Percentiles rank a stretch among this genome's conserved stretches.
These are phyloP conservation scores for Lepus europaeus DNA, from an alignment of 2,113 vertebrate species.

Conservation along the genomic window DNA sequence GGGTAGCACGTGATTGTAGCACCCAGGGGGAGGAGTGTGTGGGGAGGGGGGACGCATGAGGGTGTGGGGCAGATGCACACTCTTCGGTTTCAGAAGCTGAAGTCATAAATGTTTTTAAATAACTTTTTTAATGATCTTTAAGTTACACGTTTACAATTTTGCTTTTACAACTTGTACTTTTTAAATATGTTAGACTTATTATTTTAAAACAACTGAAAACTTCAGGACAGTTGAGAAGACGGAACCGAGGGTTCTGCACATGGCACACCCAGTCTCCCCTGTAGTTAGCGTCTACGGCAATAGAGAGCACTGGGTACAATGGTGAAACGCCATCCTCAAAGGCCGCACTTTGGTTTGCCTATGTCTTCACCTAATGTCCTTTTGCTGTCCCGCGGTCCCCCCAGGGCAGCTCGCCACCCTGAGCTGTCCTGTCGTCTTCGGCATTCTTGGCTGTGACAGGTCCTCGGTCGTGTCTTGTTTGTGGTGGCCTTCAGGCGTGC, in stretches of 20 bases:
- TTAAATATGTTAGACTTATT: neutral
- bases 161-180: neutral
- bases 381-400: no score
- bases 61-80: neutral
- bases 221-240: neutral
- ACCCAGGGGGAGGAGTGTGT: rapidly evolving
- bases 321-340: neutral
- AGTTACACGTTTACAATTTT: neutral
- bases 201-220: neutral
- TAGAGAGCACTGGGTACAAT: rapidly evolving
- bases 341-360: neutral
- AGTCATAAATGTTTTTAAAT: neutral
- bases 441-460: neutral
- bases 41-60: no score
- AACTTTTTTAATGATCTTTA: neutral
- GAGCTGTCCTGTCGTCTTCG: rapidly evolving
- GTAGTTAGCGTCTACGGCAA: neutral
- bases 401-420: neutral
- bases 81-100: neutral
- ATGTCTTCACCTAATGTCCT: neutral
- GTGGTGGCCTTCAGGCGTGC: neutral
- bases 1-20: no score
- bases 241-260: neutral
- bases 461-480: neutral
- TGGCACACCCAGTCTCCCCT: neutral